A percentile compares a stretch with the other conserved stretches of the same genome.
phyloP scores from a whole-genome alignment of 2,113 vertebrate species.

The Crotalus helleri region DNA sequence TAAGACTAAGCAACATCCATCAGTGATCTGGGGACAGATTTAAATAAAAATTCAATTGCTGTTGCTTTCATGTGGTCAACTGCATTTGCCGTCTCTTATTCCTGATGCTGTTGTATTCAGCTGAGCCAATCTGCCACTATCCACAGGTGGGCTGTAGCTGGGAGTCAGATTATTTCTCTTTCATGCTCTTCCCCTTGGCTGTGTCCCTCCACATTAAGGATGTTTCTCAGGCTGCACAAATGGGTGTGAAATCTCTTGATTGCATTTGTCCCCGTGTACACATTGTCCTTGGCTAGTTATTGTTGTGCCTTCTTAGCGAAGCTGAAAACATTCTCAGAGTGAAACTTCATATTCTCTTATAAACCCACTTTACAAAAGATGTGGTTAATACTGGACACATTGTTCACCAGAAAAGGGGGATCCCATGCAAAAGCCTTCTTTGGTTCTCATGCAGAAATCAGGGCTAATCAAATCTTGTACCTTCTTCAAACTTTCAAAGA shows the following conservation, averaged over 20 bases:
- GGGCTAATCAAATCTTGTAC: slow-evolving; percentile 2
- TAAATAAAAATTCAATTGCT: slow-evolving; percentile 36
- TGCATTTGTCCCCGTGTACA: slow-evolving; percentile 58
- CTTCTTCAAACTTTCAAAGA: background rate
- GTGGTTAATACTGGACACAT: slow-evolving; percentile 25
- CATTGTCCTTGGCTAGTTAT: slow-evolving; percentile 63
- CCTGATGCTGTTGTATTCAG: slow-evolving; percentile 43
- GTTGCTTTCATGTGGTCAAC: slow-evolving; percentile 55
- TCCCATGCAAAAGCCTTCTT: fast-evolving
- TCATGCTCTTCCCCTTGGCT: slow-evolving; percentile 64
- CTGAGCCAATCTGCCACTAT: slow-evolving; percentile 68
- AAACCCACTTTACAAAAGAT: slow-evolving; percentile 23
- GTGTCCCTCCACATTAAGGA: slow-evolving; percentile 64
- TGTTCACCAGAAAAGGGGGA: slow-evolving; percentile 4
- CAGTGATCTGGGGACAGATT: slow-evolving; percentile 31
- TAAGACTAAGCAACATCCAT: slow-evolving; percentile 46
- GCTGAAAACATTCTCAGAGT: slow-evolving; percentile 45
- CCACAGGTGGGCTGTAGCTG: slow-evolving; percentile 64
- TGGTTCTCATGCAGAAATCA: slow-evolving; percentile 3
- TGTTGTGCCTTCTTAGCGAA: slow-evolving; percentile 52
- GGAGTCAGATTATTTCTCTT: slow-evolving; percentile 68
- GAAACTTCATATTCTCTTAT: slow-evolving; percentile 11
- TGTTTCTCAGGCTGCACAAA: slow-evolving; percentile 67
- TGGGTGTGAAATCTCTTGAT: slow-evolving; percentile 68
- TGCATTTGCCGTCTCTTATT: slow-evolving; percentile 63